phyloP scores from a whole-genome alignment of 1,140 invertebrate species.

The Euwallacea fornicatus region DNA sequence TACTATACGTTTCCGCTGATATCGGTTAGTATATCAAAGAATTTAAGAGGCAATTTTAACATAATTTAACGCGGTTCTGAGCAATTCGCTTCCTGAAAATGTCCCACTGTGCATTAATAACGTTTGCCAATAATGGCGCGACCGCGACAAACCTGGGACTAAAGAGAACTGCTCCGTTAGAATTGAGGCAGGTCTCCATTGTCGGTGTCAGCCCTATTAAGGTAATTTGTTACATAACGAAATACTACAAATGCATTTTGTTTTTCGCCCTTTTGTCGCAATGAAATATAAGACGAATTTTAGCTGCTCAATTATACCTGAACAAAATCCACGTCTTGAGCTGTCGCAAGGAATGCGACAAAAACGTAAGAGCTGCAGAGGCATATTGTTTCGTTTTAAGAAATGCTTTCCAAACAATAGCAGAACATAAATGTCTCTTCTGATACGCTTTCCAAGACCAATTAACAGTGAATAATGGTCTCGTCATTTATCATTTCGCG shows the following conservation, averaged over 20 bases:
- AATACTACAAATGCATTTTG: too few species aligned
- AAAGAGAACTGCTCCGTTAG: neutral
- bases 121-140: neutral
- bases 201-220: neutral
- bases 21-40: too few species aligned
- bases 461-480: constrained; percentile 34
- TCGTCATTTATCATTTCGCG: constrained; percentile 27
- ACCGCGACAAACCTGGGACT: neutral
- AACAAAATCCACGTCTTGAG: too few species aligned
- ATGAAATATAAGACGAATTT: too few species aligned
- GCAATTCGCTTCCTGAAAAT: neutral
- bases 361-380: too few species aligned
- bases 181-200: neutral
- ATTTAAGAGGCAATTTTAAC: too few species aligned
- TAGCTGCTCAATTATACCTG: too few species aligned
- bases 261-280: too few species aligned
- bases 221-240: too few species aligned
- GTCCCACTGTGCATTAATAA: neutral
- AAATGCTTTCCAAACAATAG: constrained; percentile 31
- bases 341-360: too few species aligned
- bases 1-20: too few species aligned
- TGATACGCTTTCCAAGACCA: constrained; percentile 32
- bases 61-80: too few species aligned
- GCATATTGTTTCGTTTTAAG: neutral
- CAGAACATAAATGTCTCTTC: constrained; percentile 35